Base-by-base conservation (phyloP, 2,113 vertebrate species). In the Stictonetta naevosa region DNA sequence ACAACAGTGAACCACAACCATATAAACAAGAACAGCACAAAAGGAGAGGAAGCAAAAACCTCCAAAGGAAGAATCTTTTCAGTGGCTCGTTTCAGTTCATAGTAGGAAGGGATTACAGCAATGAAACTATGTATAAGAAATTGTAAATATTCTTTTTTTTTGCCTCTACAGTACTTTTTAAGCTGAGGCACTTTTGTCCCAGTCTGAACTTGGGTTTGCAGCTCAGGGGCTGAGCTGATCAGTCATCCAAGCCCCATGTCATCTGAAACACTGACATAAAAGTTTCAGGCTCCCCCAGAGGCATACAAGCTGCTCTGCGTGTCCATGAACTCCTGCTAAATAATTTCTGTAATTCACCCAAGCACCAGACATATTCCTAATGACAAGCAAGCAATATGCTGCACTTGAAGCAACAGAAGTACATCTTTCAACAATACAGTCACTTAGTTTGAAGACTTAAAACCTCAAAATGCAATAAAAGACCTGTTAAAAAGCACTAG, bases 321-420 rank as follows among this genome's bases (percentile, higher is more conserved):
- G 68, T 23, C 80, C 86, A 76, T 62, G 50, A 92, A 62, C 56
- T 73, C 42, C 83, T 76, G 86, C 76, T 73, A 72, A 72, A 75
- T 25, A 11, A 88, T 40, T 71, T 81, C 84, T 75, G 29, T 64
- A 53, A 66, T 38, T 84, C 75, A 86, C 60, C 46, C 53, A 56
- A 85, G 69, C 89, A 88, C 62, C 50, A 69, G 21, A 50, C 58
- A 46, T 29, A 68, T 16, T 40, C 34, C 59, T 90, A 82, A 86
- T 0, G 3, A 94, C 58, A 89, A 86, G 63, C 72, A 83, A 86
- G 36, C 72, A 73, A 56, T 64, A 76, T 19, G 26, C 60, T 86
- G 78, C 92, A 84, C 83, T 90, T 85, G 86, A 42, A 90, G 44
- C 53, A 94, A 88, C 81, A 96, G 68, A 87, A 33, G 93, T 48